phyloP scores from a whole-genome alignment of 2,113 vertebrate species.

The Coryphaenoides rupestris region DNA sequence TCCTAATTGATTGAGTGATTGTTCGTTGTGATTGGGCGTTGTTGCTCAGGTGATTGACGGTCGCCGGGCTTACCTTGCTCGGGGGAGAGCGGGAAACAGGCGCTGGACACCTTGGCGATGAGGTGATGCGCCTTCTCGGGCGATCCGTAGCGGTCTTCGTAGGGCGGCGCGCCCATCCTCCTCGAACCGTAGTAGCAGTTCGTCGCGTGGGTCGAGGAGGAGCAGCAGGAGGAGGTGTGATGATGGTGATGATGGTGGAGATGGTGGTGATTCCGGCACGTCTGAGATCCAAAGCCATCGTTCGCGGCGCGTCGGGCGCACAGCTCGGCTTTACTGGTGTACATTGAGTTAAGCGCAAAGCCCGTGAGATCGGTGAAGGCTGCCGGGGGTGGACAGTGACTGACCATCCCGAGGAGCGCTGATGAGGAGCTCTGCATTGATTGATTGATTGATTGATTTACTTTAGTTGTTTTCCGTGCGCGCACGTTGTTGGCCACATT shows the following conservation, averaged over 20 bases:
- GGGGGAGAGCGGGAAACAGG: conserved; percentile 53
- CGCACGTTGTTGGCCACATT: conserved; percentile 46
- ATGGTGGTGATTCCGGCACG: conserved; percentile 68
- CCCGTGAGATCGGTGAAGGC: conserved; percentile 65
- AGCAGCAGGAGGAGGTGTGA: too few species aligned
- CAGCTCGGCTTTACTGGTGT: conserved; percentile 70
- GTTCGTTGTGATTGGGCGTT: too few species aligned
- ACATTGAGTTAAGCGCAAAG: conserved; percentile 65
- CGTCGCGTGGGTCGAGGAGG: conserved; percentile 53
- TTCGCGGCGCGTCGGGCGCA: conserved; percentile 66
- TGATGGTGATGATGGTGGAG: too few species aligned
- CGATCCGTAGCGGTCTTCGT: conserved; percentile 59
- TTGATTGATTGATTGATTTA: too few species aligned
- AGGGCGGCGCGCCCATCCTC: conserved; percentile 46
- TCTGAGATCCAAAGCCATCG: conserved; percentile 55
- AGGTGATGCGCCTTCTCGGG: conserved; percentile 51
- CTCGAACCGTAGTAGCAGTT: conserved; percentile 66
- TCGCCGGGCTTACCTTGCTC: conserved; percentile 54
- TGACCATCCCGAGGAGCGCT: conserved; percentile 72
- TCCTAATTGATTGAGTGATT: background rate
- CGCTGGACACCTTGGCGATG: conserved; percentile 49
- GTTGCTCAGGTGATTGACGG: too few species aligned
- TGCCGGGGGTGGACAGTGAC: conserved; percentile 67
- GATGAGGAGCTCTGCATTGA: conserved; percentile 68
- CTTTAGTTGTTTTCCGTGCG: conserved; percentile 63